Evolutionary conservation across 2,888 invertebrate species (phyloP).

Genomic region (Pyrrhia umbra): DNA sequence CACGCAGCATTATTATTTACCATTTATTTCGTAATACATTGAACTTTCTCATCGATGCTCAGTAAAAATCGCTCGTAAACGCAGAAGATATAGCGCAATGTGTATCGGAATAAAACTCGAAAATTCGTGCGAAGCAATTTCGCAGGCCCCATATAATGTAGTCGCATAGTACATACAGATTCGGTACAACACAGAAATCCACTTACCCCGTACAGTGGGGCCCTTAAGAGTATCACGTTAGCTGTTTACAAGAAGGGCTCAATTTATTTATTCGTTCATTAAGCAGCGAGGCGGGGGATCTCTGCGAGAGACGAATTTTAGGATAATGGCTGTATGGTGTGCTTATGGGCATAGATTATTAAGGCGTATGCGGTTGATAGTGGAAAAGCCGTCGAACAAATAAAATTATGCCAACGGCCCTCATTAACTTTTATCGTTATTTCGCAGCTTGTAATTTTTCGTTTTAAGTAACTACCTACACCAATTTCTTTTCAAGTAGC

Average conservation of each 20-base stretch:
- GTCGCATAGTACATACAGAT: slow-evolving; percentile 78
- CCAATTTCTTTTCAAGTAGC: slow-evolving; percentile 31
- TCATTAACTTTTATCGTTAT: slow-evolving; percentile 56
- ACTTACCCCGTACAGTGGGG: slow-evolving; percentile 89
- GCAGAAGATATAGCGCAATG: slow-evolving; percentile 32
- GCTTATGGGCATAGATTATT: slow-evolving; percentile 70
- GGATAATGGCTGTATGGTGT: slow-evolving; percentile 81
- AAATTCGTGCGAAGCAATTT: slow-evolving; percentile 54
- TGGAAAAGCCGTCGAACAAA: slow-evolving; percentile 59
- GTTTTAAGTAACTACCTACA: slow-evolving; percentile 7
- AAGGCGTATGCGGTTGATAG: slow-evolving; percentile 64
- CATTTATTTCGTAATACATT: slow-evolving; percentile 51
- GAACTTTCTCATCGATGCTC: slow-evolving; percentile 28
- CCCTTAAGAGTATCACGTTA: slow-evolving; percentile 81
- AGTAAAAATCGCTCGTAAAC: slow-evolving; percentile 23
- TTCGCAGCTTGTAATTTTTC: slow-evolving; percentile 45
- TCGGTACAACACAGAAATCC: slow-evolving; percentile 88
- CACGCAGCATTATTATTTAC: slow-evolving; percentile 29
- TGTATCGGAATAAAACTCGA: slow-evolving; percentile 55
- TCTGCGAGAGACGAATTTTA: slow-evolving; percentile 86
- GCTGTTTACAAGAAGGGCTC: slow-evolving; percentile 87
- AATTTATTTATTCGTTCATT: slow-evolving; percentile 90
- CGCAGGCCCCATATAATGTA: slow-evolving; percentile 75
- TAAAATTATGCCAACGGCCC: slow-evolving; percentile 55
- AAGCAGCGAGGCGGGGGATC: slow-evolving; percentile 84